These are phyloP conservation scores for Cheirogaleus medius DNA, from an alignment of 2,113 vertebrate genomes.

Conservation along the genomic window DNA sequence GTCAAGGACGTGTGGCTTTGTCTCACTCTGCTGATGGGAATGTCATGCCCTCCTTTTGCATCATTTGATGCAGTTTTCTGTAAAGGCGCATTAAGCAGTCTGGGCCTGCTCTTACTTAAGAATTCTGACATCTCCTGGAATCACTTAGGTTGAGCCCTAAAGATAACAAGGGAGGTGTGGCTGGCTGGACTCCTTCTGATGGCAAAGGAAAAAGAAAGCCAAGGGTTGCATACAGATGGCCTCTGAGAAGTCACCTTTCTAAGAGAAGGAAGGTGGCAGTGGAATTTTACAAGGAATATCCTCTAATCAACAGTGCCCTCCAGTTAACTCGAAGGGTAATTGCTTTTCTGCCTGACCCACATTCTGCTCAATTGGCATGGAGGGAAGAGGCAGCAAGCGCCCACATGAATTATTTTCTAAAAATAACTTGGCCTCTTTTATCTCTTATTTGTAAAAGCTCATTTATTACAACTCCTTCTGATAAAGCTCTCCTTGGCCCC, in stretches of 20 bases:
- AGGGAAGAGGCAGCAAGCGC: constrained; percentile 22
- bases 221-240: not conserved
- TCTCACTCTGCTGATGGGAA: not conserved
- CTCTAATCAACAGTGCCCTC: constrained; percentile 47
- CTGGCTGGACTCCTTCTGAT: not conserved
- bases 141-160: not conserved
- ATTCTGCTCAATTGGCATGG: constrained; percentile 49
- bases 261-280: not conserved
- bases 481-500: not conserved
- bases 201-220: not conserved
- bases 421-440: constrained; percentile 76
- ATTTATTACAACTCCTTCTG: not conserved
- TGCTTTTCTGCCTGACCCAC: constrained; percentile 74
- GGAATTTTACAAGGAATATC: constrained; percentile 44
- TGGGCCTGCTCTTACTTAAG: not conserved
- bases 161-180: not conserved
- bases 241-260: constrained; percentile 45
- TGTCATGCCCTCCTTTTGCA: not conserved
- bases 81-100: not conserved
- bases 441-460: constrained; percentile 66
- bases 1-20: no score
- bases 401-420: constrained; percentile 72
- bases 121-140: not conserved
- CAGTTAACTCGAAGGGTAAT: constrained; percentile 56
- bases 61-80: not conserved